Evolutionary conservation across 2,113 vertebrate species (phyloP).

Genomic region (Toxostoma redivivum): DNA sequence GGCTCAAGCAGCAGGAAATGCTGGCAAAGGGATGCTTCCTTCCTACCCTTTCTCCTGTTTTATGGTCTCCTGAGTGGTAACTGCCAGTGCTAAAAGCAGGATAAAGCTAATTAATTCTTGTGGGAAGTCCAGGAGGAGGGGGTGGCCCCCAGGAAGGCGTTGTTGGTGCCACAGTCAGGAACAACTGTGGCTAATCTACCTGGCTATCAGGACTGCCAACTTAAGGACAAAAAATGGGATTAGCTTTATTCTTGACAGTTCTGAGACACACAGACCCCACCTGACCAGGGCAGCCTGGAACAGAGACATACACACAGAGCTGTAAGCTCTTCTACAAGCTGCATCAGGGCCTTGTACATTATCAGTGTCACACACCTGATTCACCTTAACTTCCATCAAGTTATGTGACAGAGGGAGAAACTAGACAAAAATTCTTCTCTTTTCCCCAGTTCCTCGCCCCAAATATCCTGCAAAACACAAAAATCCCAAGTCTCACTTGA

Average conservation of each 20-base stretch:
- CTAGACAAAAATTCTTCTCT: not conserved
- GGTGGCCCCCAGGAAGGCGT: rapidly evolving
- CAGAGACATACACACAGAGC: not conserved
- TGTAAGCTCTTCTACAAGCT: no score
- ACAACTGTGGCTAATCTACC: not conserved
- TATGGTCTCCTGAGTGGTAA: not conserved
- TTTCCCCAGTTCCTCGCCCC: not conserved
- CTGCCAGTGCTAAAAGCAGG: not conserved
- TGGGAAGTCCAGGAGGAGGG: not conserved
- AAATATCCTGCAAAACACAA: not conserved
- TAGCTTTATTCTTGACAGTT: not conserved
- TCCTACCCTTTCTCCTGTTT: not conserved
- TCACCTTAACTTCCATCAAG: not conserved
- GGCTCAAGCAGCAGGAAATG: not conserved
- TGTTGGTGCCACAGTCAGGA: not conserved
- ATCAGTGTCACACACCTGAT: not conserved
- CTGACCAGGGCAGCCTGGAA: not conserved
- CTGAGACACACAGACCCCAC: not conserved
- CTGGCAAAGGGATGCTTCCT: conserved; percentile 8
- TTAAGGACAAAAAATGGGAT: not conserved
- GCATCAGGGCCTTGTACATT: not conserved
- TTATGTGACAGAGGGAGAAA: not conserved
- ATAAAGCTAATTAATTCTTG: not conserved
- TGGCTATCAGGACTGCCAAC: not conserved
- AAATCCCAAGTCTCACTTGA: not conserved